Percentiles rank a stretch among this genome's conserved stretches.
phyloP scores from a whole-genome alignment of 2,797 vertebrate species.

The Poecilia picta region DNA sequence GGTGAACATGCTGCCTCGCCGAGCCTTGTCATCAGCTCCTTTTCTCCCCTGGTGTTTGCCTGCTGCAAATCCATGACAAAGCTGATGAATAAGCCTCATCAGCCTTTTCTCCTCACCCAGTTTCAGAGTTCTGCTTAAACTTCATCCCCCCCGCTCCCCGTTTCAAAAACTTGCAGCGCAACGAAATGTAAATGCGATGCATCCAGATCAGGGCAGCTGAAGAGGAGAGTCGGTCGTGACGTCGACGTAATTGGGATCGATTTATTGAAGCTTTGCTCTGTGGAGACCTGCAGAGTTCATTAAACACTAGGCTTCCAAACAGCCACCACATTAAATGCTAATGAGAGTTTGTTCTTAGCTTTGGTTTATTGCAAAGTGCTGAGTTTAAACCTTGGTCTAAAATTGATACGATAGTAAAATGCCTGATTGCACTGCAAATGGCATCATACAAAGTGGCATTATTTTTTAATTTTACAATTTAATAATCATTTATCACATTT shows the following conservation, averaged over 20 bases:
- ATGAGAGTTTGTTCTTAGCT: background rate
- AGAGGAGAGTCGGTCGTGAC: background rate
- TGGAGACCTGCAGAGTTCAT: background rate
- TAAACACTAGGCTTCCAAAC: background rate
- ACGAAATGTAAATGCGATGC: constrained; percentile 23
- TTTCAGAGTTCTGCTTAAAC: constrained; percentile 53
- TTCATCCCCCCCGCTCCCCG: background rate
- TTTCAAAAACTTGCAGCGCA: constrained; percentile 10
- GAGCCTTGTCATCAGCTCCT: constrained; percentile 67
- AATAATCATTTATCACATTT: background rate
- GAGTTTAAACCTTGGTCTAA: background rate
- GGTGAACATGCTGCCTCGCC: constrained; percentile 49
- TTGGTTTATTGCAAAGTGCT: background rate
- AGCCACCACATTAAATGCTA: background rate
- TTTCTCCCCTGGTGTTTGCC: constrained; percentile 56
- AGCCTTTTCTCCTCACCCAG: constrained; percentile 58
- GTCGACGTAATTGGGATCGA: background rate
- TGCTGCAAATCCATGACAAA: constrained; percentile 69
- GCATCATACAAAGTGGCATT: background rate
- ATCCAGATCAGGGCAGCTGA: constrained; percentile 3
- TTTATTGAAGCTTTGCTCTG: background rate
- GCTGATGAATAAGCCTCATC: constrained; percentile 70
- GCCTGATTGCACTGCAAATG: background rate
- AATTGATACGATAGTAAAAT: background rate
- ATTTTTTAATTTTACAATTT: background rate